Percentiles rank a stretch among this genome's conserved stretches.
phyloP scores from a whole-genome alignment of 2,888 invertebrate species.

The Platyscelio sp. region DNA sequence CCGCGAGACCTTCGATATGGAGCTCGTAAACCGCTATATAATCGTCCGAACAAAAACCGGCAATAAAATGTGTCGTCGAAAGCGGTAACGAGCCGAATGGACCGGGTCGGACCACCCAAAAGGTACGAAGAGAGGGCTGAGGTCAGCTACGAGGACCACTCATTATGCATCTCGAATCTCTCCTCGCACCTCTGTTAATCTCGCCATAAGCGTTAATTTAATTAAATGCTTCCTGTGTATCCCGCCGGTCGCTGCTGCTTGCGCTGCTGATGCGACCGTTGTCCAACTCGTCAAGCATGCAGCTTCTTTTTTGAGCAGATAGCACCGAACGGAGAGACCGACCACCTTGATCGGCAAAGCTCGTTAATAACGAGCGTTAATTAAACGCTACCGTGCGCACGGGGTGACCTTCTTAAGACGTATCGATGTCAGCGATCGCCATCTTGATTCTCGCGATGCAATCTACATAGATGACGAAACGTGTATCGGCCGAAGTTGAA shows the following conservation, averaged over 20 bases:
- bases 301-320: conserved; percentile 74
- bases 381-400: conserved; percentile 73
- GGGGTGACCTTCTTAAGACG: conserved; percentile 65
- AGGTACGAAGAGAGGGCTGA: conserved; percentile 79
- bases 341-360: conserved; percentile 72
- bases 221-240: conserved; percentile 82
- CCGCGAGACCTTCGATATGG: conserved; percentile 68
- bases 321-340: conserved; percentile 71
- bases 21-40: conserved; percentile 83
- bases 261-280: conserved; percentile 70
- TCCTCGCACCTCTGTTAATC: conserved; percentile 85
- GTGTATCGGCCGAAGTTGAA: conserved; percentile 10
- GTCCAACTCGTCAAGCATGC: conserved; percentile 71
- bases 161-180: conserved; percentile 85
- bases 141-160: conserved; percentile 80
- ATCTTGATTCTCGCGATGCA: conserved; percentile 57
- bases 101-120: conserved; percentile 83
- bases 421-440: conserved; percentile 64
- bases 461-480: conserved; percentile 57
- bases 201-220: conserved; percentile 85
- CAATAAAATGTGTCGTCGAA: conserved; percentile 84
- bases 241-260: conserved; percentile 75
- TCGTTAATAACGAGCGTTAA: conserved; percentile 74
- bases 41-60: conserved; percentile 83
- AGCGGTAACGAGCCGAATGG: conserved; percentile 82